Percentiles rank a stretch among this genome's conserved stretches.
phyloP scores from a whole-genome alignment of 1,140 invertebrate species.

The Geopemphigus sp. region DNA sequence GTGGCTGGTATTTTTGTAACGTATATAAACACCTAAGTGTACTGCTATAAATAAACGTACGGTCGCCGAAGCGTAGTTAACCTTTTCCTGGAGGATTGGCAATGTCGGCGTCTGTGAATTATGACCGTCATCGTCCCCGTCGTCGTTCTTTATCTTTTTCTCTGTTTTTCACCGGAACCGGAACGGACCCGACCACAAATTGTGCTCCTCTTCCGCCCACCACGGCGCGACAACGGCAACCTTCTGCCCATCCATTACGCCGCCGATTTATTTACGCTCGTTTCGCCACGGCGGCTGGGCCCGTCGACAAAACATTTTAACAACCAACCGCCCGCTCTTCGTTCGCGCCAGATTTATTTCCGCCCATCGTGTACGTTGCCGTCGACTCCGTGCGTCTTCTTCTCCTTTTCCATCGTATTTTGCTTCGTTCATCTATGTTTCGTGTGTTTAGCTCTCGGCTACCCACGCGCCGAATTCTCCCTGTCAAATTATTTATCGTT shows the following conservation, averaged over 20 bases:
- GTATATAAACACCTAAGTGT: no score
- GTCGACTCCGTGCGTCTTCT: slow-evolving; percentile 3
- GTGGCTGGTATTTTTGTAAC: no score
- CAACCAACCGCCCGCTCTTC: background rate
- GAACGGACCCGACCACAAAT: slow-evolving; percentile 33
- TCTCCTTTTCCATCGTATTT: background rate
- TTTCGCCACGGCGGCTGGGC: no score
- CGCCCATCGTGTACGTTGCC: slow-evolving; percentile 13
- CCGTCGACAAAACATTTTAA: slow-evolving; percentile 39
- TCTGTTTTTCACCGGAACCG: slow-evolving; percentile 30
- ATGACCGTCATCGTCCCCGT: background rate
- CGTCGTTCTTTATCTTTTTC: slow-evolving; percentile 12
- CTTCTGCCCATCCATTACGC: slow-evolving; percentile 10
- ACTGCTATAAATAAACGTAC: slow-evolving; percentile 23
- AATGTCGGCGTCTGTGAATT: background rate
- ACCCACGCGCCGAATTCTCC: no score
- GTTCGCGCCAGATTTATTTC: slow-evolving; percentile 13
- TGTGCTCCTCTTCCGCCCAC: background rate
- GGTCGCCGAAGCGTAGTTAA: slow-evolving; percentile 24
- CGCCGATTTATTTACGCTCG: slow-evolving; percentile 11
- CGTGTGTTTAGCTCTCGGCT: no score
- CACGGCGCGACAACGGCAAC: background rate
- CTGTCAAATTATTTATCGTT: no score
- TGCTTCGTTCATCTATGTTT: background rate
- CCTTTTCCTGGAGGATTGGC: slow-evolving; percentile 19